Conservation (phyloP, 2,113 vertebrate genomes). For the Entelurus aequoreus region DNA sequence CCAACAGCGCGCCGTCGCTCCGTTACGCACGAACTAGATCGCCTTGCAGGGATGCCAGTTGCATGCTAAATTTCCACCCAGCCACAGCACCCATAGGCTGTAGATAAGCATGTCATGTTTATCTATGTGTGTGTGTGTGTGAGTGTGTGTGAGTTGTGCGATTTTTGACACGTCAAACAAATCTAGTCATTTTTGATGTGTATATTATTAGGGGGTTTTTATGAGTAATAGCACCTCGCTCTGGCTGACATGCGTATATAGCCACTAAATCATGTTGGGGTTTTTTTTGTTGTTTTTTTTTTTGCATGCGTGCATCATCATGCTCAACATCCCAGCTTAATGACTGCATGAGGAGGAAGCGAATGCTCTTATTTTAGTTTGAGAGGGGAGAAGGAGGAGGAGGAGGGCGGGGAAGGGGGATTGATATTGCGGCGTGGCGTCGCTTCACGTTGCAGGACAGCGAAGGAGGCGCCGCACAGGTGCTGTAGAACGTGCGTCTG, state of each 20-base stretch:
- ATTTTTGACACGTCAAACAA: slow-evolving; percentile 17
- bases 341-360: slow-evolving; percentile 31
- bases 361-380: slow-evolving; percentile 34
- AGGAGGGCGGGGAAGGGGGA: background rate
- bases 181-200: too few species aligned
- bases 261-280: slow-evolving; percentile 11
- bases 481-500: slow-evolving; percentile 15
- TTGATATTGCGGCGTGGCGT: slow-evolving; percentile 52
- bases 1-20: slow-evolving; percentile 61
- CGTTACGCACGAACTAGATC: slow-evolving; percentile 50
- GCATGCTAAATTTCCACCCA: slow-evolving; percentile 43
- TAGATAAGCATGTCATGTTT: slow-evolving; percentile 20
- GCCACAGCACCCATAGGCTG: slow-evolving; percentile 1
- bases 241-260: background rate
- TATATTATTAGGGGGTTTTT: too few species aligned
- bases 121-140: slow-evolving; percentile 12
- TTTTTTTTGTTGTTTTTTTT: slow-evolving; percentile 14
- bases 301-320: slow-evolving; percentile 18
- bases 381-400: background rate
- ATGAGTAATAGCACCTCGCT: too few species aligned
- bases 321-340: slow-evolving; percentile 41
- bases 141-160: slow-evolving; percentile 52
- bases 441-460: slow-evolving; percentile 50
- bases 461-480: slow-evolving; percentile 49
- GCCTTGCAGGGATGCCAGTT: slow-evolving; percentile 49